phyloP scores from a whole-genome alignment of 2,797 vertebrate genomes.

The Gymnoscopelus microlampas region DNA sequence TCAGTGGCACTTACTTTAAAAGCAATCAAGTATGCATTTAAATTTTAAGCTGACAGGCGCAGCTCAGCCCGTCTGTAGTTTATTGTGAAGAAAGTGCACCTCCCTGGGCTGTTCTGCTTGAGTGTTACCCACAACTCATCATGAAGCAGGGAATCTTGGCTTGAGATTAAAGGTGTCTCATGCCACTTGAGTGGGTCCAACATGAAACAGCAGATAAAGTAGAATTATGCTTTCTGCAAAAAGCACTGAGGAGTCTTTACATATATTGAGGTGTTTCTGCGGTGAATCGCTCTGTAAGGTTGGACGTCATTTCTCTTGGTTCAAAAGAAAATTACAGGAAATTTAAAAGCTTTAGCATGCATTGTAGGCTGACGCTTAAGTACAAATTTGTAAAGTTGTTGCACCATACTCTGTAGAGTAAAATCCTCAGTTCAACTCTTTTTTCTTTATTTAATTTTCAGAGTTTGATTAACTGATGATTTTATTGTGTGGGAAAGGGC shows the following conservation, averaged over 20 bases:
- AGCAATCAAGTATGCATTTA: conserved; percentile 69
- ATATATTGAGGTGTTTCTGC: conserved; percentile 31
- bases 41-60: conserved; percentile 61
- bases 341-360: conserved; percentile 35
- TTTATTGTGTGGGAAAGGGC: too few relatives aligned
- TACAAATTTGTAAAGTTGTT: background rate
- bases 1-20: conserved; percentile 74
- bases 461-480: too few relatives aligned
- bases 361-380: conserved; percentile 24
- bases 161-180: conserved; percentile 68
- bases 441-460: background rate
- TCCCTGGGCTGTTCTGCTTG: conserved; percentile 38
- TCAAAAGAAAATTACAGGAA: conserved; percentile 35
- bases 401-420: conserved; percentile 18
- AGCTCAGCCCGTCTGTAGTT: conserved; percentile 44
- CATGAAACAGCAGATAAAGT: conserved; percentile 58
- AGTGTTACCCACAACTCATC: conserved; percentile 52
- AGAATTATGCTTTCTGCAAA: conserved; percentile 61
- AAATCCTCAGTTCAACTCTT: conserved; percentile 19
- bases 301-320: background rate
- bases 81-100: conserved; percentile 52
- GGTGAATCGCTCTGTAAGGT: conserved; percentile 16
- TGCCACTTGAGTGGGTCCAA: conserved; percentile 46
- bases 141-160: conserved; percentile 46
- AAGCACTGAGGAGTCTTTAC: conserved; percentile 44